phyloP scores from a whole-genome alignment of 2,113 vertebrate species.

The Dromaius novaehollandiae region DNA sequence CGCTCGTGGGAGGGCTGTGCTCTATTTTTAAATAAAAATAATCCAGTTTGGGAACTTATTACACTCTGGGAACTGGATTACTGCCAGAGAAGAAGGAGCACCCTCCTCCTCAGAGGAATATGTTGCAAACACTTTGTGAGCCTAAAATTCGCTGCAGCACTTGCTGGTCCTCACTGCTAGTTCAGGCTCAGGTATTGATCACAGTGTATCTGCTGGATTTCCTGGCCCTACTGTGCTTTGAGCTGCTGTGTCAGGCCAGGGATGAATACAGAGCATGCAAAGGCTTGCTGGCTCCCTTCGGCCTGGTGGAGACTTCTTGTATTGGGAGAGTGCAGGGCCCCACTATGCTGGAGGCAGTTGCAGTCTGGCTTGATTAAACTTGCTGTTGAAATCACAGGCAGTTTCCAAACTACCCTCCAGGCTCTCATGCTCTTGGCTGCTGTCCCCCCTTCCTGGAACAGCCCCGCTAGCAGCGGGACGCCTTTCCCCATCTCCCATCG shows the following conservation, averaged over 20 bases:
- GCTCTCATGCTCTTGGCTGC: background rate
- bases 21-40: constrained; percentile 45
- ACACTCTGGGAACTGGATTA: background rate
- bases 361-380: background rate
- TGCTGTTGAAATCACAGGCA: background rate
- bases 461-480: background rate
- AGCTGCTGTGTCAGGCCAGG: background rate
- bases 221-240: background rate
- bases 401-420: background rate
- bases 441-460: background rate
- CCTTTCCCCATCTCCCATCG: background rate
- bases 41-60: background rate
- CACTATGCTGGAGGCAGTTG: background rate
- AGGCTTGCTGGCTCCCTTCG: background rate
- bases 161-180: background rate
- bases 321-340: background rate
- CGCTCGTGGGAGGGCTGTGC: background rate
- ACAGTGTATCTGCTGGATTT: background rate
- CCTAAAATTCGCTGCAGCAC: background rate
- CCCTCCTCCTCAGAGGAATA: background rate
- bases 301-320: background rate
- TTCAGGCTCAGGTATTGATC: background rate
- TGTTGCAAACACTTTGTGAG: background rate
- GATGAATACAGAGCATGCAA: background rate
- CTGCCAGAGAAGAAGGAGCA: background rate